Percentiles rank a stretch among this genome's conserved stretches.
Conservation (phyloP, 2,888 invertebrate species). For the Eristalinus aeneus region DNA sequence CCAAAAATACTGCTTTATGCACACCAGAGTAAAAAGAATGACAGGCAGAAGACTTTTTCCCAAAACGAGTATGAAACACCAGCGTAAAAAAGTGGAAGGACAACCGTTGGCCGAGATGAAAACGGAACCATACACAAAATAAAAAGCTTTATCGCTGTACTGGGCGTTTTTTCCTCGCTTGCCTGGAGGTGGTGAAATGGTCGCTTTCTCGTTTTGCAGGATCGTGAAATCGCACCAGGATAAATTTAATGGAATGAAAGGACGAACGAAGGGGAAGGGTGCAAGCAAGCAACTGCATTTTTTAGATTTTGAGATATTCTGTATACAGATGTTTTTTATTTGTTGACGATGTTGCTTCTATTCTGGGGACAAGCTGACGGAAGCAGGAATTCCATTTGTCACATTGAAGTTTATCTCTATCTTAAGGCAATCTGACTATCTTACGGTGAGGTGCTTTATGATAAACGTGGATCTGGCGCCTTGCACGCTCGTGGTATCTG, state of each 20-base stretch:
- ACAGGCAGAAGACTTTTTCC: conserved; percentile 7
- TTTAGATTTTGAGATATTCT: not conserved
- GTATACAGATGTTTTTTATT: no score
- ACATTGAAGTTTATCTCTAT: no score
- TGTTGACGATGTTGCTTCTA: not conserved
- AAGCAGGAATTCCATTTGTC: no score
- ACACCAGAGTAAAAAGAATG: conserved; percentile 23
- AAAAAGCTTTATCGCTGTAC: conserved; percentile 31
- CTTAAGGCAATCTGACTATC: no score
- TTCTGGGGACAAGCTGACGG: no score
- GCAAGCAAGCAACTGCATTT: not conserved
- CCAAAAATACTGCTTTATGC: conserved; percentile 43
- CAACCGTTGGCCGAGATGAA: conserved; percentile 13
- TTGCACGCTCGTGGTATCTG: no score
- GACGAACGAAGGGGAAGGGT: not conserved
- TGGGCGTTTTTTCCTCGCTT: conserved; percentile 1
- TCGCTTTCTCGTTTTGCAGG: conserved; percentile 30
- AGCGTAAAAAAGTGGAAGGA: not conserved
- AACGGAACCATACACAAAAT: conserved; percentile 45
- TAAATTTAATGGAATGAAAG: conserved; percentile 29
- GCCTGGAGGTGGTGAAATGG: conserved; percentile 7
- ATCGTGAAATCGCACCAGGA: conserved; percentile 32
- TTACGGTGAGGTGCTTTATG: no score
- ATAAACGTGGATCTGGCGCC: no score
- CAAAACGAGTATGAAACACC: not conserved